Conservation (phyloP, 1,140 invertebrate species). For the Meteorus sp. region DNA sequence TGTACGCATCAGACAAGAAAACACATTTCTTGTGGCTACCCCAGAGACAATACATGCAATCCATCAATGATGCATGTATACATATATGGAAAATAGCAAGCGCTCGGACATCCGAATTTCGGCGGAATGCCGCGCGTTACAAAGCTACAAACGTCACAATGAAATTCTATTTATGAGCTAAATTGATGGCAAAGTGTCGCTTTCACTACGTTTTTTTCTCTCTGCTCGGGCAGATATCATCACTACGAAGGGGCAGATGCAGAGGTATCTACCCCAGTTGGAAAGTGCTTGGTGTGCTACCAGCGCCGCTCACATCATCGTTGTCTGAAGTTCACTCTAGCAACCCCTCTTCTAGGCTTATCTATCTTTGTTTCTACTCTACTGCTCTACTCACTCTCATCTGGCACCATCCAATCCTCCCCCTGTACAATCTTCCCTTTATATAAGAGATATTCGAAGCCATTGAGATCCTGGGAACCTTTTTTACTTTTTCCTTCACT, state of each 20-base stretch:
- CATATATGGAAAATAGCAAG: constrained; percentile 1
- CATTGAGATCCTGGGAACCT: constrained; percentile 55
- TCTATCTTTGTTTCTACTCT: constrained; percentile 10
- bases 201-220: constrained; percentile 35
- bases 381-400: constrained; percentile 25
- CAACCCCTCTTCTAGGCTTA: background rate
- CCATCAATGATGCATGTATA: background rate
- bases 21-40: too few relatives aligned
- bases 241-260: constrained; percentile 33
- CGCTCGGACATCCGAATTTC: constrained; percentile 4
- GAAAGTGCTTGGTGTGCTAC: constrained; percentile 19
- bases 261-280: constrained; percentile 26
- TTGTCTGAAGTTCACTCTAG: background rate
- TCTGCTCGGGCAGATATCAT: constrained; percentile 29
- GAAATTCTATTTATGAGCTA: constrained; percentile 42
- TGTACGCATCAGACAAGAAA: too few relatives aligned
- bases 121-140: constrained; percentile 10
- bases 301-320: constrained; percentile 17
- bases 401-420: constrained; percentile 40
- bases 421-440: constrained; percentile 52
- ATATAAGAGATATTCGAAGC: constrained; percentile 51
- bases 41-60: too few relatives aligned
- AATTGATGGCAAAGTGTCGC: constrained; percentile 44
- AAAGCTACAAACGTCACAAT: constrained; percentile 19
- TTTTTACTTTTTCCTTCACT: constrained; percentile 48